Conservation (phyloP, 1,140 invertebrate species). For the Arctopsyche grandis region DNA sequence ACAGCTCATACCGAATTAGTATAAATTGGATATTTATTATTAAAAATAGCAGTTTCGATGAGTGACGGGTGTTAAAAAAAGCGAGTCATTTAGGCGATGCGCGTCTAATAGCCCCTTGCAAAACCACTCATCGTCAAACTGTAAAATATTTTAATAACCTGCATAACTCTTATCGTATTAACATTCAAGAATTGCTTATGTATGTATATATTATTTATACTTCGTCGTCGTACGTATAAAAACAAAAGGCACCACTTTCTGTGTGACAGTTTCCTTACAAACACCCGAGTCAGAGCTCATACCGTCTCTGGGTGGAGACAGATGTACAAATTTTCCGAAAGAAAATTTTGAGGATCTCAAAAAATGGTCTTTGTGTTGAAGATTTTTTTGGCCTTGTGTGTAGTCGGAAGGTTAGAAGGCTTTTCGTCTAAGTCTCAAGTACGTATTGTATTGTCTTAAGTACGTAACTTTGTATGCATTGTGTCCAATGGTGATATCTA, state of each 20-base stretch:
- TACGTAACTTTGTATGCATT: neutral
- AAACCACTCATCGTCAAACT: constrained; percentile 34
- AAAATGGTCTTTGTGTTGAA: neutral
- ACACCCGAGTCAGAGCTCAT: neutral
- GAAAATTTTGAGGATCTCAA: neutral
- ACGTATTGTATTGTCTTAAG: neutral
- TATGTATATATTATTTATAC: constrained; percentile 20
- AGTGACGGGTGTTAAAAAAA: neutral
- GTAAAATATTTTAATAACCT: constrained; percentile 55
- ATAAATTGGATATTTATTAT: no score
- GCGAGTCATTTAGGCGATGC: neutral
- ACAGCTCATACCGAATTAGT: no score
- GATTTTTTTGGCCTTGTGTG: neutral
- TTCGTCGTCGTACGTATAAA: constrained; percentile 26
- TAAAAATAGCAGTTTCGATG: no score
- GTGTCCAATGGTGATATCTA: neutral
- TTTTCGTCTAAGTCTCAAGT: neutral
- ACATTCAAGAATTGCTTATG: constrained; percentile 45
- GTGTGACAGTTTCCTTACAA: constrained; percentile 22
- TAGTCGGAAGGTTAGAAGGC: neutral
- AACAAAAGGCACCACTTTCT: constrained; percentile 20
- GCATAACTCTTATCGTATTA: constrained; percentile 52
- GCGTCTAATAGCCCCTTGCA: neutral
- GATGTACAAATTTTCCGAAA: neutral
- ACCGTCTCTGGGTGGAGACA: neutral